Conservation (phyloP, 2,797 vertebrate genomes). For the Chiropotes sagulatus region DNA sequence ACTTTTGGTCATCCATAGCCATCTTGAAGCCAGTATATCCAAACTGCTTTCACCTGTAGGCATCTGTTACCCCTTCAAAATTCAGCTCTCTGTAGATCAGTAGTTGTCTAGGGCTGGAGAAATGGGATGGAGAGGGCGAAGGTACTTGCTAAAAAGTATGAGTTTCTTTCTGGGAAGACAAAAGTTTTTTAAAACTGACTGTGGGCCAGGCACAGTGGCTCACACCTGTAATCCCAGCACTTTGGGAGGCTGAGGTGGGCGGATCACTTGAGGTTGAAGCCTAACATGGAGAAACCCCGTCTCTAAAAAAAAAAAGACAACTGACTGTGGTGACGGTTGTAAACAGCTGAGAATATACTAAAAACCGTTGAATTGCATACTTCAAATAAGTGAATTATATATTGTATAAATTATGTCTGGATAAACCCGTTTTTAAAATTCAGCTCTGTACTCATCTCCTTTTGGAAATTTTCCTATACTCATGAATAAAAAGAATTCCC, state of each 20-base stretch:
- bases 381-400: neutral
- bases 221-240: no score
- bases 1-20: neutral
- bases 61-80: neutral
- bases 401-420: neutral
- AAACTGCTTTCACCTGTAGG: neutral
- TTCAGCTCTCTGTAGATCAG: neutral
- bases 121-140: accelerated
- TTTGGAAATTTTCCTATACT: neutral
- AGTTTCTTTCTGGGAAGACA: neutral
- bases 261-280: no score
- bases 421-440: neutral
- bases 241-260: no score
- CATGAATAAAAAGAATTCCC: constrained; percentile 21
- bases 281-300: no score
- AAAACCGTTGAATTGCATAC: neutral
- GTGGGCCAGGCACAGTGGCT: no score
- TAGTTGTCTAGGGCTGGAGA: neutral
- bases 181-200: neutral
- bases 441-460: neutral
- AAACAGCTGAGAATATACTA: neutral
- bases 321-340: neutral
- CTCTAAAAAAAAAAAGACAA: no score
- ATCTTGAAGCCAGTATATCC: neutral
- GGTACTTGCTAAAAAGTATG: neutral